Percentiles rank a stretch among this genome's conserved stretches.
Conservation (phyloP, 2,797 vertebrate genomes). For the Lerista edwardsae region DNA sequence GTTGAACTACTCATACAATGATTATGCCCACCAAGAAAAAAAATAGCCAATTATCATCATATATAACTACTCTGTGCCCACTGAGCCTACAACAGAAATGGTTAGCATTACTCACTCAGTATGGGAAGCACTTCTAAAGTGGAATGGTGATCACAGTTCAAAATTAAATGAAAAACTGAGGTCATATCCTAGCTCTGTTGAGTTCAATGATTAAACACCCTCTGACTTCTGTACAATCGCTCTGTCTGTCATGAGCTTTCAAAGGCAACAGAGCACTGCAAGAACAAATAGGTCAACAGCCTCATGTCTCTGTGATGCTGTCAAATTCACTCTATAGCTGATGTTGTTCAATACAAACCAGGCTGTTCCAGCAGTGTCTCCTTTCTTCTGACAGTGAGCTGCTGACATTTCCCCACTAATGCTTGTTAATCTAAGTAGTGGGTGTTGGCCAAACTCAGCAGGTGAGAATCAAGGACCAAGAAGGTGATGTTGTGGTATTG, state of each 20-base stretch:
- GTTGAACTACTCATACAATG: constrained; percentile 45
- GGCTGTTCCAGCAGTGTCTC: not conserved
- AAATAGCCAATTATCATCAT: constrained; percentile 68
- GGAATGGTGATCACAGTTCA: constrained; percentile 45
- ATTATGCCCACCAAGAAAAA: constrained; percentile 68
- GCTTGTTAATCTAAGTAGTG: not conserved
- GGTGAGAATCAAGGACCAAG: not conserved
- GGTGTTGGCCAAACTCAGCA: not conserved
- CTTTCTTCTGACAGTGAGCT: not conserved
- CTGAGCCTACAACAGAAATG: constrained; percentile 62
- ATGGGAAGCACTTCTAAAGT: constrained; percentile 47
- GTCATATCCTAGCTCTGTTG: not conserved
- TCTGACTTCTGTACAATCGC: not conserved
- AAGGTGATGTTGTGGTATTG: not conserved
- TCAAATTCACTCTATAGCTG: not conserved
- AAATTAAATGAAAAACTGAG: constrained; percentile 2
- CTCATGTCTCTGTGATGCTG: not conserved
- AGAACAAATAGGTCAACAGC: not conserved
- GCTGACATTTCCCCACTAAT: too few species aligned
- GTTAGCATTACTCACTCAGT: constrained; percentile 49
- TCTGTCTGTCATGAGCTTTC: not conserved
- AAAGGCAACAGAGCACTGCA: not conserved
- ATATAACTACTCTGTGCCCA: constrained; percentile 58
- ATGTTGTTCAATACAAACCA: not conserved
- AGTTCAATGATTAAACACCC: constrained; percentile 3